Evolutionary conservation across 2,888 invertebrate genomes (phyloP).

Genomic region (Clunio marinus): DNA sequence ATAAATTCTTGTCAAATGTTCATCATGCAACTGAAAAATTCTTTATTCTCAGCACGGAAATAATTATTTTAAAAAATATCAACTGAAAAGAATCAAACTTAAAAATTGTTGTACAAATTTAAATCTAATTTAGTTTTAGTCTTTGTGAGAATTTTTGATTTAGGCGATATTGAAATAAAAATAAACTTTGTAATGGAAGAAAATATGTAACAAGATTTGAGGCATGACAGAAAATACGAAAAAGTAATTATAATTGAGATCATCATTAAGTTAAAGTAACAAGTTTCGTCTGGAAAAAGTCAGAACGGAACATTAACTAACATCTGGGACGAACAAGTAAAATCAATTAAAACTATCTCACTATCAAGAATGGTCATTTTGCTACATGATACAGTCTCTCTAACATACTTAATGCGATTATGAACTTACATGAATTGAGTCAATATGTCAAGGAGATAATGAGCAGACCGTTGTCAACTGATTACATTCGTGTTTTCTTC

Average conservation of each 20-base stretch:
- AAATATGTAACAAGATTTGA: too few species aligned
- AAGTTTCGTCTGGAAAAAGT: neutral
- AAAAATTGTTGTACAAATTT: too few species aligned
- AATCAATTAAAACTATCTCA: slow-evolving; percentile 28
- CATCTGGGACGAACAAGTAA: slow-evolving; percentile 21
- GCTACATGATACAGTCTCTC: neutral
- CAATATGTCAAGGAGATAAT: slow-evolving; percentile 33
- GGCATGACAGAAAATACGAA: neutral
- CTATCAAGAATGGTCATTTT: neutral
- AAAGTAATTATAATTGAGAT: too few species aligned
- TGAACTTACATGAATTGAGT: slow-evolving; percentile 31
- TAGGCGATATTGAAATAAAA: too few species aligned
- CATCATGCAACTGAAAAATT: neutral
- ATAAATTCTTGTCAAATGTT: neutral
- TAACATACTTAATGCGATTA: slow-evolving; percentile 24
- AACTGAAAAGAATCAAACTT: too few species aligned
- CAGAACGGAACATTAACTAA: neutral
- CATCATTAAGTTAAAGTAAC: too few species aligned
- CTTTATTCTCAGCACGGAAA: neutral
- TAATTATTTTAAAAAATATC: too few species aligned
- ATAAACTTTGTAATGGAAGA: too few species aligned
- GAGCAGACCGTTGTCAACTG: neutral
- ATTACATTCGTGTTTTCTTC: neutral
- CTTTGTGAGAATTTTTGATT: too few species aligned
- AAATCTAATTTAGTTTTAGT: too few species aligned